Conservation (phyloP, 2,888 invertebrate genomes). For the Calephelis perditalis region DNA sequence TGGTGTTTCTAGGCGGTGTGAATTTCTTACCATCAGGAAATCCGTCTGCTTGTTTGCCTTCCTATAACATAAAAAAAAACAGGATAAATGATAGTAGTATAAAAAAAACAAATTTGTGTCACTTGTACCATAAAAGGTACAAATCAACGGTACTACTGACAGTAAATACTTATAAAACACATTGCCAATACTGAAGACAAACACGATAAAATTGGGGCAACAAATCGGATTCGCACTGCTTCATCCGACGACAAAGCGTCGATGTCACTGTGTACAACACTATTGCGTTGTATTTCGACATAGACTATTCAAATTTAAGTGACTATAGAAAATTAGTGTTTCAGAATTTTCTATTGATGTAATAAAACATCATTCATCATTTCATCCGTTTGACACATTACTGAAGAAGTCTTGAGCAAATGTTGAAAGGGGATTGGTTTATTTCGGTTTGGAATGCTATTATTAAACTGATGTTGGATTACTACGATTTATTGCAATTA, state of each 20-base stretch:
- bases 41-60: too few relatives aligned
- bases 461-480: too few relatives aligned
- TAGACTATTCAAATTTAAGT: conserved; percentile 5
- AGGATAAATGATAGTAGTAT: too few relatives aligned
- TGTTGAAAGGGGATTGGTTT: too few relatives aligned
- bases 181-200: conserved; percentile 11
- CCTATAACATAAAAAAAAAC: too few relatives aligned
- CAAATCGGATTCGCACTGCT: conserved; percentile 24
- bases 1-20: too few relatives aligned
- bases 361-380: conserved; percentile 1
- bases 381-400: neutral
- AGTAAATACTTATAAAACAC: neutral
- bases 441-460: too few relatives aligned
- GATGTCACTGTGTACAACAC: conserved; percentile 20
- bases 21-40: too few relatives aligned
- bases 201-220: conserved; percentile 20
- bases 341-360: conserved; percentile 5
- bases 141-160: too few relatives aligned
- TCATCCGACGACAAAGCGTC: conserved; percentile 18
- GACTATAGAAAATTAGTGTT: conserved; percentile 10
- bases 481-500: too few relatives aligned
- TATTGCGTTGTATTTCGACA: conserved; percentile 15
- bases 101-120: too few relatives aligned
- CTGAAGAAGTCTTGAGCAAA: neutral
- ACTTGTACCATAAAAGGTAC: too few relatives aligned